These are phyloP conservation scores for Casuarius casuarius DNA, from an alignment of 2,113 vertebrate genomes.

Conservation along the genomic window DNA sequence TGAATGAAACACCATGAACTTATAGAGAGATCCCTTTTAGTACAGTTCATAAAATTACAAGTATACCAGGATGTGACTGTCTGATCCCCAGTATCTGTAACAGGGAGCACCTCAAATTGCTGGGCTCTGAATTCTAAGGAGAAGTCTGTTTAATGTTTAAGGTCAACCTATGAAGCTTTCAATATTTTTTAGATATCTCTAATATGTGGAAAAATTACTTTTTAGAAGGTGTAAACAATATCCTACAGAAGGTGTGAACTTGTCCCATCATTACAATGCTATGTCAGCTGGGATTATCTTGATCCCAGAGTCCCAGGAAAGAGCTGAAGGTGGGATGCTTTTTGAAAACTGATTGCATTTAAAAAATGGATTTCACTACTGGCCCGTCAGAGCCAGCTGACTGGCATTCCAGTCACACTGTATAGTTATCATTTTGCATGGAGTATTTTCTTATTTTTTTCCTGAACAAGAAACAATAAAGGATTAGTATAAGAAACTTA, in stretches of 20 bases:
- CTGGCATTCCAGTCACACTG: background rate
- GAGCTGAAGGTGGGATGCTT: background rate
- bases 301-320: background rate
- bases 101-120: background rate
- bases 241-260: background rate
- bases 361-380: background rate
- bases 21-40: background rate
- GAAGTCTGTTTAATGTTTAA: background rate
- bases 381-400: background rate
- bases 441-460: background rate
- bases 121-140: background rate
- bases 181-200: background rate
- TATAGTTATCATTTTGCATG: background rate
- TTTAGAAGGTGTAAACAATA: background rate
- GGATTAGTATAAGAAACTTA: background rate
- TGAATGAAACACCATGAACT: background rate
- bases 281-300: background rate
- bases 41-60: background rate
- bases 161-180: background rate
- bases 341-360: background rate
- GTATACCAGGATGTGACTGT: background rate
- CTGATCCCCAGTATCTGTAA: background rate
- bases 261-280: background rate
- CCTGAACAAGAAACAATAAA: background rate
- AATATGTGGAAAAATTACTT: background rate